These are phyloP conservation scores for Apocrypta bakeri DNA, from an alignment of 1,140 invertebrate genomes.

Conservation along the genomic window DNA sequence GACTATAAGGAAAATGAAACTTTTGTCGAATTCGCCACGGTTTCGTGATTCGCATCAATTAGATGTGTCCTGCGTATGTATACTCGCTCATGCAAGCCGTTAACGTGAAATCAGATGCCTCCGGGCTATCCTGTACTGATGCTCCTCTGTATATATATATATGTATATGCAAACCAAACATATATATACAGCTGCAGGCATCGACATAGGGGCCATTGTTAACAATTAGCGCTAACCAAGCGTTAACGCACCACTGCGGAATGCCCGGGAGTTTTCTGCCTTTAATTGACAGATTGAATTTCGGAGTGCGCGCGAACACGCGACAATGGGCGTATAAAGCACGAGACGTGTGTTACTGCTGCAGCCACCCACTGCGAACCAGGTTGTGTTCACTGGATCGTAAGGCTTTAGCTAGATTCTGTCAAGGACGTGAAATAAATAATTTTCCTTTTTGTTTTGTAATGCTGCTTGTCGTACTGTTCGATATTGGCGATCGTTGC, in stretches of 20 bases:
- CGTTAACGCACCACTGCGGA: constrained; percentile 66
- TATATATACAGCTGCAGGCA: constrained; percentile 60
- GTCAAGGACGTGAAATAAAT: too few species aligned
- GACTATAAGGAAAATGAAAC: not conserved
- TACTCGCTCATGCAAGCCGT: constrained; percentile 20
- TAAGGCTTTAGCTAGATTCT: too few species aligned
- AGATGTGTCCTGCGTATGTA: constrained; percentile 54
- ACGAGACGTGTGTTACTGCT: constrained; percentile 25
- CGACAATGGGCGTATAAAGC: constrained; percentile 60
- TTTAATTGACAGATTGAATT: constrained; percentile 74
- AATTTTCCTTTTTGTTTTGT: too few species aligned
- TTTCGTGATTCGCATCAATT: constrained; percentile 68
- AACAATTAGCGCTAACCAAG: constrained; percentile 69
- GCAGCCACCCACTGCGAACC: not conserved
- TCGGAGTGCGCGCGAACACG: constrained; percentile 56
- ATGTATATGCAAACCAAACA: too few species aligned
- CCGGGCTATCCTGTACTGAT: constrained; percentile 50
- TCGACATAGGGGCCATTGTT: constrained; percentile 58
- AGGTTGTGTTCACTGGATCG: constrained; percentile 6
- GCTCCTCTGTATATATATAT: not conserved
- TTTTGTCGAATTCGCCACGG: constrained; percentile 61
- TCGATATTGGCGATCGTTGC: too few species aligned
- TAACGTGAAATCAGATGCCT: constrained; percentile 67
- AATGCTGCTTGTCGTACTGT: too few species aligned
- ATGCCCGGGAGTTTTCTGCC: not conserved